These are phyloP conservation scores for Drosophila anomalata DNA, from an alignment of 2,888 invertebrate genomes.

Conservation along the genomic window DNA sequence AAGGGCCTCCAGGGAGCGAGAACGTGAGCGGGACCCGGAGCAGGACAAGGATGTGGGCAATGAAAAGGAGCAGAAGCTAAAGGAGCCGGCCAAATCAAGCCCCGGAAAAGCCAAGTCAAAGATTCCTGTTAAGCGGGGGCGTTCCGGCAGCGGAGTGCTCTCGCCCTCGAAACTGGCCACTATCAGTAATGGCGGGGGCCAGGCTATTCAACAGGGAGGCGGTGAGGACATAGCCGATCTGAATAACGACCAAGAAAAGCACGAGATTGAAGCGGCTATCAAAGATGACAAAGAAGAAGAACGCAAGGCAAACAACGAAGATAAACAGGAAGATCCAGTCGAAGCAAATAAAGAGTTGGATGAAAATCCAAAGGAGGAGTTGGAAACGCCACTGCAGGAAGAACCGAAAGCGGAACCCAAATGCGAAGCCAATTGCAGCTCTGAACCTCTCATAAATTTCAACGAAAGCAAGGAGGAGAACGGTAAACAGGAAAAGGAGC, in stretches of 20 bases:
- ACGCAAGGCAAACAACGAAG: constrained; percentile 13
- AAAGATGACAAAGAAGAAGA: constrained; percentile 77
- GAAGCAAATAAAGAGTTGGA: constrained; percentile 61
- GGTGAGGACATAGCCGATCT: constrained; percentile 84
- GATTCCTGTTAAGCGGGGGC: constrained; percentile 81
- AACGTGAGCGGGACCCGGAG: constrained; percentile 38
- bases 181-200: constrained; percentile 56
- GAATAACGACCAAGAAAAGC: constrained; percentile 80
- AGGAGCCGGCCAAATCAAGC: constrained; percentile 76
- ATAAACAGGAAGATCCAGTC: constrained; percentile 58
- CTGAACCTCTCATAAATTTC: constrained; percentile 61
- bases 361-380: constrained; percentile 37
- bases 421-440: constrained; percentile 22
- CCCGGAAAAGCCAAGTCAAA: constrained; percentile 83
- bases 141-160: constrained; percentile 72
- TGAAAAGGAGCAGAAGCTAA: constrained; percentile 62
- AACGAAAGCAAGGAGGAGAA: constrained; percentile 32
- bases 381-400: not conserved
- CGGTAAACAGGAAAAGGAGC: constrained; percentile 20
- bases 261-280: constrained; percentile 82
- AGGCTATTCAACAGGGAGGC: constrained; percentile 82
- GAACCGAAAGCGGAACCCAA: constrained; percentile 24
- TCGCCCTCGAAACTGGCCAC: constrained; percentile 84
- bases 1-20: constrained; percentile 62
- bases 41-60: constrained; percentile 75